Evolutionary conservation across 2,888 invertebrate species (phyloP).

Genomic region (Hyppa rectilinea): DNA sequence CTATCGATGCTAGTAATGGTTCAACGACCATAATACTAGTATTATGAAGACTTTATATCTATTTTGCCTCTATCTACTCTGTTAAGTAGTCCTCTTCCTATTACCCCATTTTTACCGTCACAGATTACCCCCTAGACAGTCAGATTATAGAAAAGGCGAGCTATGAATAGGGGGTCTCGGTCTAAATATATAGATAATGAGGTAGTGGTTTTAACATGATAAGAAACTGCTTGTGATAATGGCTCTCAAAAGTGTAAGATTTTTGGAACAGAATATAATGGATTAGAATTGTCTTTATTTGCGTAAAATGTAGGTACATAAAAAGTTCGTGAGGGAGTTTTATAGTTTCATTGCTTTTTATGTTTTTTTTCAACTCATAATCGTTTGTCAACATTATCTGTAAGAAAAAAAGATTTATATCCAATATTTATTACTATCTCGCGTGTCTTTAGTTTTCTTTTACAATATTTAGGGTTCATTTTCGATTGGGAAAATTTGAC

Average conservation of each 20-base stretch:
- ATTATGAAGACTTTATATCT: conserved; percentile 45
- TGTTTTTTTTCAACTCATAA: too few species aligned
- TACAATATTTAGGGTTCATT: too few species aligned
- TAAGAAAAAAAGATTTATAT: too few species aligned
- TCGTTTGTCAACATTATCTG: too few species aligned
- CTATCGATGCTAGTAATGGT: conserved; percentile 42
- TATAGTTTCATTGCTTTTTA: too few species aligned
- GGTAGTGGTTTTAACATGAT: conserved; percentile 25
- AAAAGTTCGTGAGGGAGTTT: too few species aligned
- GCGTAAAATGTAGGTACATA: too few species aligned
- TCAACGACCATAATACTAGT: conserved; percentile 42
- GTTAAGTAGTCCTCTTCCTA: conserved; percentile 46
- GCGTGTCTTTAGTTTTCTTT: too few species aligned
- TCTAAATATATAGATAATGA: conserved; percentile 32
- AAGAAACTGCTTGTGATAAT: conserved; percentile 14
- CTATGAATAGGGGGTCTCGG: conserved; percentile 7
- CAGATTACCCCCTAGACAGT: conserved; percentile 47
- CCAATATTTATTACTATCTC: too few species aligned
- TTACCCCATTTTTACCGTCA: conserved; percentile 57
- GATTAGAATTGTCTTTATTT: too few species aligned
- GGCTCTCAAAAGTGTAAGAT: not conserved
- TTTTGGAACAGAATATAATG: too few species aligned
- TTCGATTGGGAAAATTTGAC: too few species aligned
- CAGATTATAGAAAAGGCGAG: conserved; percentile 47
- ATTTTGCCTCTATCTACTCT: conserved; percentile 53